A percentile compares a stretch with the other conserved stretches of the same genome.
These are phyloP conservation scores for Mizuhopecten yessoensis DNA, from an alignment of 1,140 invertebrate species.

Conservation along the genomic window DNA sequence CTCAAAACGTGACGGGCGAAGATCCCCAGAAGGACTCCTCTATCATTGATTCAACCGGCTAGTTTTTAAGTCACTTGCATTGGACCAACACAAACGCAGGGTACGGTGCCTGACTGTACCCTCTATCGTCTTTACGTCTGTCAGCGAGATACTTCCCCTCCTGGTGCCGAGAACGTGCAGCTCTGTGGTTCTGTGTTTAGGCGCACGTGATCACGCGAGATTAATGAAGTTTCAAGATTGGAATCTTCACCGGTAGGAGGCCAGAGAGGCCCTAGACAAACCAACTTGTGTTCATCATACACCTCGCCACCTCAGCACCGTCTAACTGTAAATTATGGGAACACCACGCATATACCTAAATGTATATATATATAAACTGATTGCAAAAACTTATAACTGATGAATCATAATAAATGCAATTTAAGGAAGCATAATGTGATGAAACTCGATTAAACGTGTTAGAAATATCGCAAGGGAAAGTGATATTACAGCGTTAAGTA, in stretches of 20 bases:
- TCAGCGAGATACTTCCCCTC: slow-evolving; percentile 16
- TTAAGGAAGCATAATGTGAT: not conserved
- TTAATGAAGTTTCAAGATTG: slow-evolving; percentile 34
- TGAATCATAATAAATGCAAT: slow-evolving; percentile 5
- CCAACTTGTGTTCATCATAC: slow-evolving; percentile 6
- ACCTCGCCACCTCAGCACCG: not conserved
- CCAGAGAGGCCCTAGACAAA: not conserved
- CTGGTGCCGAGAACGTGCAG: not conserved
- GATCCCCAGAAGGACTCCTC: too few species aligned
- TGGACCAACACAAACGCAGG: not conserved
- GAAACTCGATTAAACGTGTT: not conserved
- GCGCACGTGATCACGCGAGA: not conserved
- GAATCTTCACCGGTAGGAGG: not conserved
- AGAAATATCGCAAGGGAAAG: not conserved
- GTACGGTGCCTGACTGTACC: too few species aligned
- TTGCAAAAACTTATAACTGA: not conserved
- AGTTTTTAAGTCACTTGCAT: too few species aligned
- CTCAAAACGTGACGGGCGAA: too few species aligned
- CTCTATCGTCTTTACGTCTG: not conserved
- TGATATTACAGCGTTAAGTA: not conserved
- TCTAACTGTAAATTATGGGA: not conserved
- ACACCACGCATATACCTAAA: not conserved
- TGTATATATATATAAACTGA: not conserved
- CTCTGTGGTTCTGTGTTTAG: slow-evolving; percentile 1
- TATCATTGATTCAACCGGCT: too few species aligned